These are phyloP conservation scores for Paramormyrops hopkinsi DNA, from an alignment of 2,797 vertebrate genomes.

Conservation along the genomic window DNA sequence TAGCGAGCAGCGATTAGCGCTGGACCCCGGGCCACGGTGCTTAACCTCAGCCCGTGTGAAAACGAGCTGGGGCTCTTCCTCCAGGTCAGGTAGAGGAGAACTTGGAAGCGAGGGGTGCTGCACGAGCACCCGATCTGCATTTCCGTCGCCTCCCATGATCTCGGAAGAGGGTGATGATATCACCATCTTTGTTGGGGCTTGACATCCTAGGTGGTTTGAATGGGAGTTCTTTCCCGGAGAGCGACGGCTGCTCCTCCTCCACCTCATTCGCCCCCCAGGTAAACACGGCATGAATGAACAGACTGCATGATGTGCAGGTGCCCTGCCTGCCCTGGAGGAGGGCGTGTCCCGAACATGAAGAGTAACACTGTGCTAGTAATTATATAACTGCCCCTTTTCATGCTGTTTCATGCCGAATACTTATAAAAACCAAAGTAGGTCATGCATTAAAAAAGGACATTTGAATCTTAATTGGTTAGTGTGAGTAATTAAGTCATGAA, in stretches of 20 bases:
- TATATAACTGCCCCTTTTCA: neutral
- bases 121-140: neutral
- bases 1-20: neutral
- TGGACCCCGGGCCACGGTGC: neutral
- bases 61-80: neutral
- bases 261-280: neutral
- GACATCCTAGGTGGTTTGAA: neutral
- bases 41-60: neutral
- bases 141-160: neutral
- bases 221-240: neutral
- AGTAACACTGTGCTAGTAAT: neutral
- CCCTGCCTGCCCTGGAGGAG: neutral
- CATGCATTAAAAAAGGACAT: neutral
- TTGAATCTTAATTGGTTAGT: neutral
- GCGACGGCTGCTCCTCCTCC: neutral
- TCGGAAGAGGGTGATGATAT: neutral
- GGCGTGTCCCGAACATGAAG: neutral
- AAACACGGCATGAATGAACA: neutral
- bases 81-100: neutral
- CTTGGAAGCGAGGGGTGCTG: neutral
- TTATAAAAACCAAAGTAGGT: neutral
- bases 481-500: constrained; percentile 1
- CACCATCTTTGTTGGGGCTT: neutral
- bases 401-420: neutral
- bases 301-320: neutral